These are phyloP conservation scores for Galendromus occidentalis DNA, from an alignment of 1,140 invertebrate genomes.

Conservation along the genomic window DNA sequence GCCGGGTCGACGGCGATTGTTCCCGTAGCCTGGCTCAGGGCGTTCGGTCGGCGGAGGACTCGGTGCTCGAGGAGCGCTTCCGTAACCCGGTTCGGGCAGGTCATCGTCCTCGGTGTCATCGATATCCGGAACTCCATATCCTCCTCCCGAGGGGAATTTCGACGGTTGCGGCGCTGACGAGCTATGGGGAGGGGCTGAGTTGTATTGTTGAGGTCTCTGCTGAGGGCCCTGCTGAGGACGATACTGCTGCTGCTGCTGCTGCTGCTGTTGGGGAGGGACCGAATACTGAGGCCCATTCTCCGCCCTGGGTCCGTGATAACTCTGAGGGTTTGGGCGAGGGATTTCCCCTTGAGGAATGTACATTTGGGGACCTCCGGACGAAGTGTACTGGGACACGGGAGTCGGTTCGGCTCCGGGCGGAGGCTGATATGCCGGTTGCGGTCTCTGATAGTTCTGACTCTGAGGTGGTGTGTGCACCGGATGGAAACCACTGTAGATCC, in stretches of 20 bases:
- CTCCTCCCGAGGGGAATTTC: neutral
- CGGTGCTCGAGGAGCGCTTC: neutral
- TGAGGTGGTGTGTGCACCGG: neutral
- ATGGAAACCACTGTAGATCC: neutral
- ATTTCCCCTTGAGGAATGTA: slow-evolving; percentile 7
- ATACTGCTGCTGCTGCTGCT: neutral
- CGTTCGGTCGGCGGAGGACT: neutral
- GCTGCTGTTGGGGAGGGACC: neutral
- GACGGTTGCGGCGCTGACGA: neutral
- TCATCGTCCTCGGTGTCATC: neutral
- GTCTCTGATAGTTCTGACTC: neutral
- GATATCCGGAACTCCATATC: neutral
- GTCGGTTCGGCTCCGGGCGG: neutral
- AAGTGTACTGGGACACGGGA: neutral
- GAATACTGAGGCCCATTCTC: neutral
- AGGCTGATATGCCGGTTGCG: neutral
- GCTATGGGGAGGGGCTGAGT: neutral
- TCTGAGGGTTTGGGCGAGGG: neutral
- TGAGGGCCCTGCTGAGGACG: neutral
- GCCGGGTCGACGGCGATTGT: neutral
- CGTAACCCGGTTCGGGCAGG: slow-evolving; percentile 1
- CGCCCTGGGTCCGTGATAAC: neutral
- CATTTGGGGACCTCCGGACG: neutral
- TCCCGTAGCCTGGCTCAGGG: neutral
- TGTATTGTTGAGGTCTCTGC: neutral